Percentiles rank a stretch among this genome's conserved stretches.
Evolutionary conservation across 1,140 invertebrate species (phyloP).

Genomic region (Solenopsis invicta): DNA sequence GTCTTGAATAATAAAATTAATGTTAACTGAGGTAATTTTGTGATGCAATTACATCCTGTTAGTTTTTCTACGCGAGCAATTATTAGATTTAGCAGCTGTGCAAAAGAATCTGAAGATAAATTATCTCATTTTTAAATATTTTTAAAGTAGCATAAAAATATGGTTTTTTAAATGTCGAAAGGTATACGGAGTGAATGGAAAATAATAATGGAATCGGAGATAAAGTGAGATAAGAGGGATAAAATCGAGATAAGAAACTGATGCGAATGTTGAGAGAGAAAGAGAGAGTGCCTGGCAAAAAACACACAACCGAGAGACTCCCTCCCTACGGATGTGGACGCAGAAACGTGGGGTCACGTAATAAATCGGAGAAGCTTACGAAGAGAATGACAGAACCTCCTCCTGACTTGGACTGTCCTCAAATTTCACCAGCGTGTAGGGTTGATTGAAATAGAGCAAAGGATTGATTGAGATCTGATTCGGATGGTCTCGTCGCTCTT

Average conservation of each 20-base stretch:
- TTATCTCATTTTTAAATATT: slow-evolving; percentile 18
- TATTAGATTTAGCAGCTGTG: slow-evolving; percentile 38
- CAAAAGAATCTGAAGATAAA: slow-evolving; percentile 52
- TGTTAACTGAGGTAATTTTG: slow-evolving; percentile 22
- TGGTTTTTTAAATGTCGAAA: neutral
- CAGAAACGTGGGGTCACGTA: slow-evolving; percentile 21
- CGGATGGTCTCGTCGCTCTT: neutral
- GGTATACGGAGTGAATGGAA: slow-evolving; percentile 5
- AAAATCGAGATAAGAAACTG: slow-evolving; percentile 22
- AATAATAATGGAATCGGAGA: neutral
- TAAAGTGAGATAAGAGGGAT: slow-evolving; percentile 27
- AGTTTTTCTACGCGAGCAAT: slow-evolving; percentile 10
- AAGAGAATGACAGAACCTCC: slow-evolving; percentile 18
- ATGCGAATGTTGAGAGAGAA: neutral
- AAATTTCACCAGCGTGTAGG: slow-evolving; percentile 45
- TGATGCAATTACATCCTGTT: slow-evolving; percentile 22
- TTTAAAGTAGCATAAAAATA: slow-evolving; percentile 1
- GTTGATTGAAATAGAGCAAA: slow-evolving; percentile 39
- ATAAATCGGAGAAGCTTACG: slow-evolving; percentile 55
- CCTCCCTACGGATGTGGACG: neutral
- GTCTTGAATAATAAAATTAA: slow-evolving; percentile 40
- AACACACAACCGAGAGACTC: neutral
- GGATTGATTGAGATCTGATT: slow-evolving; percentile 31
- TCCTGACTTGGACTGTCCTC: slow-evolving; percentile 22
- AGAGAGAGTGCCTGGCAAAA: neutral